Evolutionary conservation across 2,113 vertebrate genomes (phyloP), one percentile per base, ranked within the genome.

Genomic region (Tragelaphus imberbis): DNA sequence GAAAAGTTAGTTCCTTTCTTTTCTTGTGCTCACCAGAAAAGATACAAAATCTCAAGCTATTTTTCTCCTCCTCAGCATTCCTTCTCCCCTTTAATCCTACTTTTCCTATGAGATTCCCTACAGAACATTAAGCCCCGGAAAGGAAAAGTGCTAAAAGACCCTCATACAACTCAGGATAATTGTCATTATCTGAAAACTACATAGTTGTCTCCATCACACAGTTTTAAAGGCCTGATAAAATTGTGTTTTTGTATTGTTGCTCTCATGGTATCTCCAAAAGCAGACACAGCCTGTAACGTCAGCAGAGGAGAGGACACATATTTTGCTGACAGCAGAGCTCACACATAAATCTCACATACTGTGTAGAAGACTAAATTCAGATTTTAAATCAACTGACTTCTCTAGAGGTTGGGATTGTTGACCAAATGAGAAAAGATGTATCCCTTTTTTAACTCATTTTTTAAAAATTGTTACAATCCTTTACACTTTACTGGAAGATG

Each of bases 311-410:
- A 94, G 2, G 87, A n/a, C 27, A 49, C 21, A n/a, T 28, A 21
- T 80, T 77, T 59, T 97, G 71, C 84, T 93, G 92, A 94, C 90
- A 51, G 27, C 40, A 88, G 53, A 90, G 80, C 65, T 87, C 33
- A 58, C 13, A 88, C 19, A 65, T 71, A 27, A 82, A 71, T 90
- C 44, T 97, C 63, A 84, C 16, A 63, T 88, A 71, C 6, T 44
- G n/a, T 59, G 40, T n/a, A 7, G 23, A 95, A 63, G 44, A 86
- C 84, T 88, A 93, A 90, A 92, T 85, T 97, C 95, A 95, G 80
- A 10, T 61, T 93, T 96, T 75, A 95, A 96, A 82, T 97, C 86
- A 96, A 92, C 47, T 89, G 61, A 53, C 14, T 80, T 91, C 89
- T 87, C 86, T 71, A 95, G 55, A 96, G 25, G 27, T 75, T 94